A percentile compares a stretch with the other conserved stretches of the same genome.
Evolutionary conservation across 1,140 invertebrate species (phyloP).

Genomic region (Musca domestica): DNA sequence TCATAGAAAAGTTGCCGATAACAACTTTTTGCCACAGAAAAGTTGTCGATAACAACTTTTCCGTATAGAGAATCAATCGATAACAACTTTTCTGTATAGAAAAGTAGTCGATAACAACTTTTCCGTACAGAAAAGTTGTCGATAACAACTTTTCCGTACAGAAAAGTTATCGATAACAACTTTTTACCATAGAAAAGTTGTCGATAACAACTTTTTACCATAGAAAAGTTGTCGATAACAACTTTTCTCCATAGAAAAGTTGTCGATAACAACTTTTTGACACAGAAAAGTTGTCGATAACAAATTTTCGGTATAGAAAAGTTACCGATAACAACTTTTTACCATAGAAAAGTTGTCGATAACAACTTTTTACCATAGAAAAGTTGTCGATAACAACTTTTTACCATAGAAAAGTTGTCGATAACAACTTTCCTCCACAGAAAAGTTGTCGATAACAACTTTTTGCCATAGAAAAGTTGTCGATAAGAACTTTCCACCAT

Average conservation of each 20-base stretch:
- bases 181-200: not conserved
- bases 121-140: not conserved
- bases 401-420: not conserved
- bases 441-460: not conserved
- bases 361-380: not conserved
- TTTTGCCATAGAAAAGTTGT: not conserved
- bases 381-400: not conserved
- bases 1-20: not conserved
- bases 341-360: not conserved
- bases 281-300: too few species aligned
- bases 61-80: not conserved
- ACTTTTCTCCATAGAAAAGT: not conserved
- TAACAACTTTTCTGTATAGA: not conserved
- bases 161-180: not conserved
- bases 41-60: not conserved
- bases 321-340: not conserved
- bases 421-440: not conserved
- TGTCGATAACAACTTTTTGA: not conserved
- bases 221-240: not conserved
- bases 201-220: not conserved
- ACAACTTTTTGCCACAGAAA: not conserved
- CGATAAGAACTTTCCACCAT: not conserved
- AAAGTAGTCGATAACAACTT: not conserved
- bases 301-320: not conserved
- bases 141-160: not conserved